Evolutionary conservation across 2,113 vertebrate genomes (phyloP).

Genomic region (Antennarius striatus): DNA sequence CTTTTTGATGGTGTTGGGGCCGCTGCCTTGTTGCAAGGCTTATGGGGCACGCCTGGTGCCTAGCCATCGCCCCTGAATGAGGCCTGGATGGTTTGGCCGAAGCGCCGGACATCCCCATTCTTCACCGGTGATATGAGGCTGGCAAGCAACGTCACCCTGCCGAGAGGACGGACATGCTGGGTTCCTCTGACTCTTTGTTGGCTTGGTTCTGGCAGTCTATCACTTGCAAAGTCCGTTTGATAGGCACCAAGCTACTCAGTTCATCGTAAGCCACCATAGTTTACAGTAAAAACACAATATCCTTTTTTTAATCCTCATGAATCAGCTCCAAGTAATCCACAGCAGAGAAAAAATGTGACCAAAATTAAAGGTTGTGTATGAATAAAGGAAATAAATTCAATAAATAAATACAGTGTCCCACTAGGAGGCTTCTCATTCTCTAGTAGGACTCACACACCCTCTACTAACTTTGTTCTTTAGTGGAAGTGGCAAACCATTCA

Average conservation of each 20-base stretch:
- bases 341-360: slow-evolving; percentile 22
- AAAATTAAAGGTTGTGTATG: slow-evolving; percentile 20
- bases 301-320: slow-evolving; percentile 54
- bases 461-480: slow-evolving; percentile 72
- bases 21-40: slow-evolving; percentile 86
- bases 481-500: too few relatives aligned
- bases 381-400: slow-evolving; percentile 12
- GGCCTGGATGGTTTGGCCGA: slow-evolving; percentile 96
- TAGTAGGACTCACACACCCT: slow-evolving; percentile 21
- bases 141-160: slow-evolving; percentile 94
- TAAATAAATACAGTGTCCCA: slow-evolving; percentile 27
- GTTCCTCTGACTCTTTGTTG: slow-evolving; percentile 94
- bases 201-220: slow-evolving; percentile 89
- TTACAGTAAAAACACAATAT: slow-evolving; percentile 70
- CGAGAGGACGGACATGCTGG: slow-evolving; percentile 92
- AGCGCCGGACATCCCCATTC: slow-evolving; percentile 95
- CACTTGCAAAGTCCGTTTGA: slow-evolving; percentile 95
- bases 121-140: slow-evolving; percentile 96
- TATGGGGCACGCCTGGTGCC: slow-evolving; percentile 85
- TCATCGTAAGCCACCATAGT: slow-evolving; percentile 97
- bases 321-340: slow-evolving; percentile 66
- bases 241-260: slow-evolving; percentile 89
- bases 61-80: slow-evolving; percentile 87
- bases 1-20: slow-evolving; percentile 92
- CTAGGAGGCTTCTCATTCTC: background rate